Evolutionary conservation across 2,113 vertebrate species (phyloP), one percentile per base, ranked within the genome.

Genomic region (Ageneiosus marmoratus): DNA sequence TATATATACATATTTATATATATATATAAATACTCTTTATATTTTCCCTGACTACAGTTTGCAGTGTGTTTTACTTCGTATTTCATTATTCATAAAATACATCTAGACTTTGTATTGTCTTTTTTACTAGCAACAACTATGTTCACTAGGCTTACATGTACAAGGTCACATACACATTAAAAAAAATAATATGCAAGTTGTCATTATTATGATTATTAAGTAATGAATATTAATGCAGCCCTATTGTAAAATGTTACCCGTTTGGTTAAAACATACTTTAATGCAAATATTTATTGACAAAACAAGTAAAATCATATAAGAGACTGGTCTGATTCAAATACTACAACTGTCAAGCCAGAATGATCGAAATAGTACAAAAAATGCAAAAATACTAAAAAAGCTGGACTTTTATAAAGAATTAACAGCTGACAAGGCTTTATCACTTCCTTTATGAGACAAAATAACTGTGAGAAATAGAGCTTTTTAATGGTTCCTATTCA

Each of bases 401-500:
- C 44, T n/a, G 69, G 34, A 51, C 18, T 0, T 32, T 10, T 9
- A 11, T 53, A 34, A 74, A 3, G 46, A 29, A 74, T 5, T 18
- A 50, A 73, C n/a, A 73, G 44, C n/a, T 29, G 22, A n/a, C 3
- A 46, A 70, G 11, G 2, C 70, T 34, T 20, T 75, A 32, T 32
- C 32, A 20, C 48, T 75, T 51, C 8, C 7, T 51, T 32, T 32
- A 34, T 11, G 9, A 53, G 29, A 34, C 73, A 34, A 12, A 3
- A 12, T 18, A 60, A 22, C 41, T 32, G 29, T 53, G 46, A 67
- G 32, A 34, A 50, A 6, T 63, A 63, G 34, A 34, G 20, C n/a
- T 53, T 65, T 27, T 63, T 82, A 55, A 74, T 65, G 48, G 22
- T 83, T 76, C 4, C 58, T 41, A 18, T 32, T 77, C 56, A 76